Conservation (phyloP, 2,113 vertebrate genomes). For the Nannospalax galili region DNA sequence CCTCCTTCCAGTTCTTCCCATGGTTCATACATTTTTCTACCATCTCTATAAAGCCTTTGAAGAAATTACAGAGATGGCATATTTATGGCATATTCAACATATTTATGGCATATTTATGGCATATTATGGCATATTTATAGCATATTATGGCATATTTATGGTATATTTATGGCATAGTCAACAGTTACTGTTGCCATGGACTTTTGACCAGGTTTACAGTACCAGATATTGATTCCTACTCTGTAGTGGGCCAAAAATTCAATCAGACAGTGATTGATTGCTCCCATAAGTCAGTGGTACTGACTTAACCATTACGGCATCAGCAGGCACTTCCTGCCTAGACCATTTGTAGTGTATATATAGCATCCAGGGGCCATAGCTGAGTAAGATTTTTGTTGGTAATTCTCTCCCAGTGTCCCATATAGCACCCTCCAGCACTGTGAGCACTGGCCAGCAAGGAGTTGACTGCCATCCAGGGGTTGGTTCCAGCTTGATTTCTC, state of each 20-base stretch:
- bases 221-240: background rate
- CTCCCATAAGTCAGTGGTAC: too few species aligned
- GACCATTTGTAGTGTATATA: background rate
- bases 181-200: too few species aligned
- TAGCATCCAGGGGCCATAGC: background rate
- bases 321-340: too few species aligned
- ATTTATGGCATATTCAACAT: background rate
- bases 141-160: background rate
- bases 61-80: background rate
- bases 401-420: background rate
- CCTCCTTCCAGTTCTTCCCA: background rate
- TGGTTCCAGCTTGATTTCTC: background rate
- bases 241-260: background rate
- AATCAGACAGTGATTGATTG: background rate
- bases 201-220: background rate
- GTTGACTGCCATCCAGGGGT: background rate
- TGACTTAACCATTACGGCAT: background rate
- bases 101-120: background rate
- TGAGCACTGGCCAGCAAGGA: background rate
- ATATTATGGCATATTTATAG: too few species aligned
- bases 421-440: background rate
- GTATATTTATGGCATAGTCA: too few species aligned
- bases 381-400: background rate
- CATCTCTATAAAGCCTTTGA: background rate
- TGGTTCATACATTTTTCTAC: background rate